Conservation (phyloP, 1,140 invertebrate genomes). For the Oryctes rhinoceros region DNA sequence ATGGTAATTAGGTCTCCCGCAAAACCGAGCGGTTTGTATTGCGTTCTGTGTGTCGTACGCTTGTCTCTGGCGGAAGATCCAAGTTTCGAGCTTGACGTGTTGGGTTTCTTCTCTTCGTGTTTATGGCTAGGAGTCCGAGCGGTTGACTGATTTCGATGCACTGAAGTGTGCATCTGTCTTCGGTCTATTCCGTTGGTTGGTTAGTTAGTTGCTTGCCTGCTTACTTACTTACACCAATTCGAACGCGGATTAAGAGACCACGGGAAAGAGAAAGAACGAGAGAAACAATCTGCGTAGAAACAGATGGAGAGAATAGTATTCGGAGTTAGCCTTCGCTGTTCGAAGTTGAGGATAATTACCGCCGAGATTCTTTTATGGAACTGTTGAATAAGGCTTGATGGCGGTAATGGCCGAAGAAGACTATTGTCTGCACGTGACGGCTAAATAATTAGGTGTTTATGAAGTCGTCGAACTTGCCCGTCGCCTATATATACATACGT, state of each 20-base stretch:
- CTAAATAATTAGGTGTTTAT: constrained; percentile 42
- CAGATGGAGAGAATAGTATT: neutral
- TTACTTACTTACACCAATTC: constrained; percentile 46
- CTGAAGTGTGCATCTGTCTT: no score
- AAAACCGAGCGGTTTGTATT: constrained; percentile 47
- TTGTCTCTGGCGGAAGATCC: neutral
- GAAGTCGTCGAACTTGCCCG: neutral
- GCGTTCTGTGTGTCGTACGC: constrained; percentile 32
- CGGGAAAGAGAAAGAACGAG: neutral
- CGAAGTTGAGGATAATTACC: neutral
- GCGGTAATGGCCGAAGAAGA: constrained; percentile 31
- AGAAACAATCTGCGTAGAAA: neutral
- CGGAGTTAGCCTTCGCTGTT: neutral
- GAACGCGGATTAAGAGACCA: constrained; percentile 1
- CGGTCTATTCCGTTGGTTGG: no score
- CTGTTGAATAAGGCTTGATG: neutral
- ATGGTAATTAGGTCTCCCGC: constrained; percentile 48
- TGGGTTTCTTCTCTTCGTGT: constrained; percentile 45
- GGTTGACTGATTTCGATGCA: constrained; percentile 45
- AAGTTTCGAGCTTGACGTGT: constrained; percentile 47
- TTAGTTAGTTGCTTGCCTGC: neutral
- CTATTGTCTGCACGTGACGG: constrained; percentile 45
- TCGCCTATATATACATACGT: no score
- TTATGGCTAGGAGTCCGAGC: no score
- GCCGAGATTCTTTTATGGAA: neutral